Conservation (phyloP, 2,888 invertebrate species). For the Deilephila porcellus region DNA sequence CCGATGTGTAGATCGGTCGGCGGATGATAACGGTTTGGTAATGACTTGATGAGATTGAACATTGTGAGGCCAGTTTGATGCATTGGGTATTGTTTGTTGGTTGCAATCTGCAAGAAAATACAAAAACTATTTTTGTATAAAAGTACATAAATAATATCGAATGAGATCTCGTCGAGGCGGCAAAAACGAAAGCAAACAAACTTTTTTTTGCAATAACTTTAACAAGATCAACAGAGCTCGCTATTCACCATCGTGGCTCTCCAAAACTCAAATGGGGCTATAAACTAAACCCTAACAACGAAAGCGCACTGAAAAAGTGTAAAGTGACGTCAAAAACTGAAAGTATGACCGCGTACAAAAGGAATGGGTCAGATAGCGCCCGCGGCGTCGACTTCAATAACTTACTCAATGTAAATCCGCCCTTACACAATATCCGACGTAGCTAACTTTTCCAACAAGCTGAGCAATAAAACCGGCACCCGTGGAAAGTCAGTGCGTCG, state of each 20-base stretch:
- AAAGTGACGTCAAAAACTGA: background rate
- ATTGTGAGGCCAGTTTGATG: background rate
- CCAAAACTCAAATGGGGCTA: too few relatives aligned
- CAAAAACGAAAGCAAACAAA: too few relatives aligned
- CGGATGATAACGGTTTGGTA: background rate
- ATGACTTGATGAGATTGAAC: background rate
- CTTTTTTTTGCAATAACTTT: too few relatives aligned
- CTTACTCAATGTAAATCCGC: conserved; percentile 17
- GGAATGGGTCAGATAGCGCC: background rate
- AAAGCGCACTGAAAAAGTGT: conserved; percentile 1
- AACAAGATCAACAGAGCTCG: too few relatives aligned
- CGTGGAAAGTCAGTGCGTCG: conserved; percentile 46
- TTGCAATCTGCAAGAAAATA: too few relatives aligned
- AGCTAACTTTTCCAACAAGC: conserved; percentile 47
- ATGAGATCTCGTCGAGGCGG: too few relatives aligned
- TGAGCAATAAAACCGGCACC: conserved; percentile 54
- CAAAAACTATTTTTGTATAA: too few relatives aligned
- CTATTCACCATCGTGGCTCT: too few relatives aligned
- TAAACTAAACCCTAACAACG: background rate
- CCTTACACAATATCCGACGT: conserved; percentile 42
- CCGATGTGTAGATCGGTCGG: conserved; percentile 33
- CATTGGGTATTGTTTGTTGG: background rate
- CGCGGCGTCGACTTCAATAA: background rate
- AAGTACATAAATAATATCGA: too few relatives aligned
- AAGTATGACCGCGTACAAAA: background rate